Evolutionary conservation across 2,797 vertebrate species (phyloP).

Genomic region (Pseudomugil gertrudae): DNA sequence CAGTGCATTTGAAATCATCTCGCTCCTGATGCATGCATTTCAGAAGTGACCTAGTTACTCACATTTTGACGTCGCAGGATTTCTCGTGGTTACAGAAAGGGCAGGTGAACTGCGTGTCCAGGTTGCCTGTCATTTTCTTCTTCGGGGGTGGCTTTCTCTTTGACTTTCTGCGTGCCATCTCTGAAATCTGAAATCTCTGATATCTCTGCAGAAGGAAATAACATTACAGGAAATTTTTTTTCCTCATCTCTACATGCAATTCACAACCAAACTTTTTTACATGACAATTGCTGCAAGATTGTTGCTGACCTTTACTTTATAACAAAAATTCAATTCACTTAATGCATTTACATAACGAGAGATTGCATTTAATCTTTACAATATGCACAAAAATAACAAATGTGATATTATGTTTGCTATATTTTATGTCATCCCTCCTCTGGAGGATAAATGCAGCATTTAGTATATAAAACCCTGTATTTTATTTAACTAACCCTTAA

Average conservation of each 20-base stretch:
- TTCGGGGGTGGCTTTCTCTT: conserved; percentile 93
- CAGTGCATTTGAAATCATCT: background rate
- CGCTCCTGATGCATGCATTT: background rate
- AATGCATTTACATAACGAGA: background rate
- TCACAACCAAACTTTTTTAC: background rate
- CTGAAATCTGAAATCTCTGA: too few relatives aligned
- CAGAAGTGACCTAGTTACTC: conserved; percentile 41
- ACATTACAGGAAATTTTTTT: rapidly evolving
- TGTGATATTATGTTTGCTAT: background rate
- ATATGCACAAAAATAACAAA: background rate
- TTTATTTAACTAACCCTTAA: background rate
- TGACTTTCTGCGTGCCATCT: conserved; percentile 93
- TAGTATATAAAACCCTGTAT: too few relatives aligned
- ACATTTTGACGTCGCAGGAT: conserved; percentile 96
- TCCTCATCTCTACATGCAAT: background rate
- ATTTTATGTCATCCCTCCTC: background rate
- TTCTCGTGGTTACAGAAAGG: conserved; percentile 97
- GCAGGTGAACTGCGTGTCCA: conserved; percentile 94
- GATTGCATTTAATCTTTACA: background rate
- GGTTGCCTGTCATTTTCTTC: conserved; percentile 92
- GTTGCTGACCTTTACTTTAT: background rate
- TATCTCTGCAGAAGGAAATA: conserved; percentile 13
- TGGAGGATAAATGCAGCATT: too few relatives aligned
- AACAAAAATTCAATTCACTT: background rate
- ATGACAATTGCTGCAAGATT: background rate